Percentiles rank a stretch among this genome's conserved stretches.
Evolutionary conservation across 2,113 vertebrate species (phyloP).

Genomic region (Hymenochirus boettgeri): DNA sequence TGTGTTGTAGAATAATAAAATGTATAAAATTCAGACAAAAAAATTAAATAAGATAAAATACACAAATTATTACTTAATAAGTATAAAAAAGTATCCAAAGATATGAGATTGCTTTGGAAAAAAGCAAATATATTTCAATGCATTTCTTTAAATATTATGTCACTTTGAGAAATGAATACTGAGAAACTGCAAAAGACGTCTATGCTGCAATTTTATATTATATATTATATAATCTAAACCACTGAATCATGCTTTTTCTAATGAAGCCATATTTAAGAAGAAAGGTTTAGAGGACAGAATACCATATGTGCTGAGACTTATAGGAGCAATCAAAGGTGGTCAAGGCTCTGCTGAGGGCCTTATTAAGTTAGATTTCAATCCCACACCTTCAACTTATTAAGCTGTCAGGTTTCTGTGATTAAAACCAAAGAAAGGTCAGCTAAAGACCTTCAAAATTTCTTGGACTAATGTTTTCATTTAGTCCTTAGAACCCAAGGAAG

Average conservation of each 20-base stretch:
- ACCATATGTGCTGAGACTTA: slow-evolving; percentile 97
- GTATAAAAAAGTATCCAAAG: too few species aligned
- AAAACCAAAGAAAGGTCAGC: slow-evolving; percentile 98
- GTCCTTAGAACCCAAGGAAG: slow-evolving; percentile 81
- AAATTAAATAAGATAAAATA: too few species aligned
- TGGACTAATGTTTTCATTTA: slow-evolving; percentile 85
- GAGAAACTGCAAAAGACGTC: slow-evolving; percentile 63
- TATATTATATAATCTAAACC: slow-evolving; percentile 60
- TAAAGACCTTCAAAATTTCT: slow-evolving; percentile 82
- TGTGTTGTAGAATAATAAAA: too few species aligned
- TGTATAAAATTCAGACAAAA: too few species aligned
- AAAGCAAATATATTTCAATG: too few species aligned
- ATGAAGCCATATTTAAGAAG: slow-evolving; percentile 78
- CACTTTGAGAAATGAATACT: too few species aligned
- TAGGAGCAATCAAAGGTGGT: slow-evolving; percentile 95
- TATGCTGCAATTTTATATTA: too few species aligned
- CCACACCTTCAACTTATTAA: slow-evolving; percentile 98
- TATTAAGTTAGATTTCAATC: slow-evolving; percentile 97
- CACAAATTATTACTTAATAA: too few species aligned
- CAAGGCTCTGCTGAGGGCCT: slow-evolving; percentile 86
- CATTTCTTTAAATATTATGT: too few species aligned
- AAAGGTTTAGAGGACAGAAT: slow-evolving; percentile 92
- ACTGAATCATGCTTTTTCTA: slow-evolving; percentile 74
- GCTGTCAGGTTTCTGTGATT: slow-evolving; percentile 96
- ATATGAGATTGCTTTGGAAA: too few species aligned